Base-by-base conservation (phyloP, 2,113 vertebrate genomes). In the Eira barbara region DNA sequence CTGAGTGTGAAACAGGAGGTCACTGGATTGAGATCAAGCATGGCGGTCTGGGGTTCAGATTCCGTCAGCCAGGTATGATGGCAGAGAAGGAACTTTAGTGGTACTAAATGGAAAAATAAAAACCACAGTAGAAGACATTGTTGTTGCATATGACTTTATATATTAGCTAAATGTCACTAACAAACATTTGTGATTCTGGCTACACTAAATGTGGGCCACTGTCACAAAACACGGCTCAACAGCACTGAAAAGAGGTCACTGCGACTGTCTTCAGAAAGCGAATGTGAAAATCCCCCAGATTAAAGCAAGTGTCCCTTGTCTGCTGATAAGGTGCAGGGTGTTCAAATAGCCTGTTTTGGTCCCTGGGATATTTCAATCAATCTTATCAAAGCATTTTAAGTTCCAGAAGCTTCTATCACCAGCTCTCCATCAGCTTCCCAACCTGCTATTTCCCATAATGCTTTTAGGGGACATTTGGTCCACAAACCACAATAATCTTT, bases 371-470 rank as follows among this genome's bases (percentile, higher is more conserved):
- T 83, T 93, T 96, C 57, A 61, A 11, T 74, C 59, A 71, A 39
- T 90, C n/a, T 81, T 90, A 95, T 92, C 73, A 96, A 96, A 95
- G 91, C 69, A 83, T 76, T 95, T 97, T 76, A 96, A 96, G 94
- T 88, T 63, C 85, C 89, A 97, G 86, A 57, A 21, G 73, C 52
- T 89, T 86, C 57, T 39, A 11, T 34, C 59, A 52, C 63, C 55
- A 87, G 81, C 11, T 76, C 95, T 81, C 36, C 47, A 78, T 47
- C 3, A 14, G 18, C 59, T 89, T 49, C 18, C 67, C 84, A 63
- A 34, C n/a, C 31, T 59, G 29, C 61, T 67, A 6, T 80, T 96
- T 82, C 31, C 49, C 91, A 92, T 7, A n/a, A 7, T 65, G 27
- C 91, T 78, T 91, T 97, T 49, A 83, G 45, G 52, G 7, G 61